Evolutionary conservation across 2,113 vertebrate genomes (phyloP).

Genomic region (Gobio gobio): DNA sequence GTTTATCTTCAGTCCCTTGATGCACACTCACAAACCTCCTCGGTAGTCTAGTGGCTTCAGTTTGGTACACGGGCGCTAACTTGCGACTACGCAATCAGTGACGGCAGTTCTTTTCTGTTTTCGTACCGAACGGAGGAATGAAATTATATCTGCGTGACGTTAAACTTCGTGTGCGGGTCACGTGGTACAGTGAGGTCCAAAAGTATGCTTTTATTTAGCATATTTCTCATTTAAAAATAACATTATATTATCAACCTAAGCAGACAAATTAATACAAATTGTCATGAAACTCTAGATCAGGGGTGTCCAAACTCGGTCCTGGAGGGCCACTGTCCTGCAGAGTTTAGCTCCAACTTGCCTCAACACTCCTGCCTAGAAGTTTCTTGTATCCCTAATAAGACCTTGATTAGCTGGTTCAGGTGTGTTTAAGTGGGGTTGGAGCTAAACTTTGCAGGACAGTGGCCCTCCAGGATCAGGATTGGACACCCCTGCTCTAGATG

Average conservation of each 20-base stretch:
- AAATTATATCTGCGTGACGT: not conserved
- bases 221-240: not conserved
- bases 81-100: not conserved
- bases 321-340: no score
- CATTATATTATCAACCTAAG: not conserved
- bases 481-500: no score
- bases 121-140: not conserved
- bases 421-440: no score
- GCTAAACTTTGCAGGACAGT: no score
- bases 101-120: not conserved
- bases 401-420: no score
- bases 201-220: not conserved
- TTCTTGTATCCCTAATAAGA: no score
- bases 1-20: slow-evolving; percentile 40
- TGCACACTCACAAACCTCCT: not conserved
- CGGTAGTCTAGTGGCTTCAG: not conserved
- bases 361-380: no score
- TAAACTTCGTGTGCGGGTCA: not conserved
- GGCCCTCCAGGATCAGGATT: no score
- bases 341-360: no score
- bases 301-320: no score
- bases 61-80: not conserved
- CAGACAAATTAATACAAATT: not conserved
- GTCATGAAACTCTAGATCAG: no score
- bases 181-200: not conserved